Conservation (phyloP, 2,888 invertebrate species). For the Chrysina gloriosa region DNA sequence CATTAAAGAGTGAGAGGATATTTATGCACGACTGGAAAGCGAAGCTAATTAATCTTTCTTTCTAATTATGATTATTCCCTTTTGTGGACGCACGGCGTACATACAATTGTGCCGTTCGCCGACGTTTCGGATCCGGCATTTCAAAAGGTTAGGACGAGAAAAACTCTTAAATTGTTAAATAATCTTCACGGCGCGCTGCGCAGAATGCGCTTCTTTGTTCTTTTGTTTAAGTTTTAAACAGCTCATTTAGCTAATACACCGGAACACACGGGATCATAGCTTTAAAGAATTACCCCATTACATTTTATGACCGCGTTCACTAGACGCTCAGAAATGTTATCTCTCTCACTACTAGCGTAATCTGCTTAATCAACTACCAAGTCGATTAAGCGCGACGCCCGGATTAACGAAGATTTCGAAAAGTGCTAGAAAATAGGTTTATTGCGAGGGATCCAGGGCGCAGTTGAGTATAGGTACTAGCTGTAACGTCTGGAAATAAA, state of each 20-base stretch:
- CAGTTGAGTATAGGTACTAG: background rate
- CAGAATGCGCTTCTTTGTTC: slow-evolving; percentile 19
- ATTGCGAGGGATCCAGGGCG: background rate
- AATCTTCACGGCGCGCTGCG: slow-evolving; percentile 9
- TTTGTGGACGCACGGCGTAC: no score
- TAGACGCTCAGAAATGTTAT: background rate
- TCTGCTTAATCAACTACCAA: slow-evolving; percentile 12
- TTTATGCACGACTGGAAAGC: background rate
- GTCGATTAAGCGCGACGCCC: background rate
- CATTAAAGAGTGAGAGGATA: no score
- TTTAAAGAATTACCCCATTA: slow-evolving; percentile 16
- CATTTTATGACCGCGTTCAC: background rate
- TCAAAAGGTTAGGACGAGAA: background rate
- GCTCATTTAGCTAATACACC: slow-evolving; percentile 28
- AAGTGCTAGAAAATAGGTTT: background rate
- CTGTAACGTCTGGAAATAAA: no score
- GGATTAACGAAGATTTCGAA: background rate
- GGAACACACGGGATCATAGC: slow-evolving; percentile 15
- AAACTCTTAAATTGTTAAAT: slow-evolving; percentile 16
- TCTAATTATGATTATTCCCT: slow-evolving; percentile 20
- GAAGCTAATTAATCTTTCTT: slow-evolving; percentile 11
- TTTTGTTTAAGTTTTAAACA: slow-evolving; percentile 30
- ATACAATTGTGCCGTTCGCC: no score
- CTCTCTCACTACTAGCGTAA: background rate
- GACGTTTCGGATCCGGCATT: background rate